These are phyloP conservation scores for Hyperopisus bebe DNA, from an alignment of 2,113 vertebrate genomes.

Conservation along the genomic window DNA sequence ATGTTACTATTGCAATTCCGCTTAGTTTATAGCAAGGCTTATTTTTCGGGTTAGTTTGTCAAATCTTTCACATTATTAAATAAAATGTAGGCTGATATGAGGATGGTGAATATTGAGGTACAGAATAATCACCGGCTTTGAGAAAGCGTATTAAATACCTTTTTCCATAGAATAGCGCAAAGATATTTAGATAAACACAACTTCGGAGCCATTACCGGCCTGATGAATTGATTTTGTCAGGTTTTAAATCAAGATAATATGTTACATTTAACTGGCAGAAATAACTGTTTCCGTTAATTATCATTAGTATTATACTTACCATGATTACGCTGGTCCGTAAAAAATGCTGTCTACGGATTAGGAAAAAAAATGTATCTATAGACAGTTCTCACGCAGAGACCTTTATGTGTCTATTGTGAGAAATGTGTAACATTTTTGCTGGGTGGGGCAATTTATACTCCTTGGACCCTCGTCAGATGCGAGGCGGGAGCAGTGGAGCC, in stretches of 20 bases:
- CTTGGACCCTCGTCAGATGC: background rate
- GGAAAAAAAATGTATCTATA: background rate
- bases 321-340: conserved; percentile 22
- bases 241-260: background rate
- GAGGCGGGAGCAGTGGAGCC: background rate
- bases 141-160: background rate
- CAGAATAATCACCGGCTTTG: background rate
- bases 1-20: background rate
- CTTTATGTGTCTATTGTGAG: conserved; percentile 48
- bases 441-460: conserved; percentile 38
- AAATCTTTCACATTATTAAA: background rate
- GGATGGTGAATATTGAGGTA: background rate
- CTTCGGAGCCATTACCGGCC: background rate
- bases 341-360: background rate
- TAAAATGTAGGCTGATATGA: background rate
- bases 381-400: conserved; percentile 39
- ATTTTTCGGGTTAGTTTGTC: background rate
- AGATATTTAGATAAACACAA: background rate
- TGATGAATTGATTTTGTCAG: background rate
- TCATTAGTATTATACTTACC: conserved; percentile 29
- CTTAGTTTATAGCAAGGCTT: background rate
- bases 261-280: background rate
- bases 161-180: background rate
- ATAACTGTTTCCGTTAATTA: background rate
- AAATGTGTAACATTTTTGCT: conserved; percentile 19